phyloP scores from a whole-genome alignment of 2,797 vertebrate species.

The Chiroxiphia lanceolata region DNA sequence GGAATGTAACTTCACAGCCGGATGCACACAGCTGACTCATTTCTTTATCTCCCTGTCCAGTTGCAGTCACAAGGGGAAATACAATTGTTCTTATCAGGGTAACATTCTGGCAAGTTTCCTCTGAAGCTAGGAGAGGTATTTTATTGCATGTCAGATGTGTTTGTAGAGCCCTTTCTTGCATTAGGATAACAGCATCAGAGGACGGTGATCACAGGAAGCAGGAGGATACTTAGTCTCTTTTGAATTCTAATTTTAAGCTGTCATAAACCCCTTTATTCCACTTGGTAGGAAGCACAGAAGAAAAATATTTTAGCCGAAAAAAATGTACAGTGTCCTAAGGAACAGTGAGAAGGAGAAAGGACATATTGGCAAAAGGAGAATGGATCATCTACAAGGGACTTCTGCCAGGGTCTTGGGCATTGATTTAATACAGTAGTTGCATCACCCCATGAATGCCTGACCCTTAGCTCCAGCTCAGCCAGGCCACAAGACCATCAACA shows the following conservation, averaged over 20 bases:
- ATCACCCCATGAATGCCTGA: neutral
- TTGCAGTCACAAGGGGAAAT: neutral
- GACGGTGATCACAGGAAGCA: neutral
- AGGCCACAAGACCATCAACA: neutral
- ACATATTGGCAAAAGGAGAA: neutral
- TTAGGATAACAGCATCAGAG: neutral
- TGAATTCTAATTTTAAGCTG: neutral
- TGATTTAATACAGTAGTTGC: neutral
- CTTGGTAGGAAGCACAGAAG: neutral
- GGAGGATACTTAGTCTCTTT: neutral
- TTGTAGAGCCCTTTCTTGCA: neutral
- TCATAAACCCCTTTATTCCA: neutral
- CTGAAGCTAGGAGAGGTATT: neutral
- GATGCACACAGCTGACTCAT: neutral
- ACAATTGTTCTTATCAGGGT: neutral
- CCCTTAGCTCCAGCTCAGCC: neutral
- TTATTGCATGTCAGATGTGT: neutral
- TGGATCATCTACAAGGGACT: neutral
- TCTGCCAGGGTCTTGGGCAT: neutral
- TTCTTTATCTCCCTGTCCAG: constrained; percentile 7
- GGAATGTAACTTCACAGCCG: neutral
- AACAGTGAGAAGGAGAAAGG: neutral
- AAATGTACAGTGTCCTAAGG: neutral
- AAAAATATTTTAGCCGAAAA: neutral
- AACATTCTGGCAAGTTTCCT: neutral